These are phyloP conservation scores for Aleiodes sp. DNA, from an alignment of 1,140 invertebrate genomes.

Conservation along the genomic window DNA sequence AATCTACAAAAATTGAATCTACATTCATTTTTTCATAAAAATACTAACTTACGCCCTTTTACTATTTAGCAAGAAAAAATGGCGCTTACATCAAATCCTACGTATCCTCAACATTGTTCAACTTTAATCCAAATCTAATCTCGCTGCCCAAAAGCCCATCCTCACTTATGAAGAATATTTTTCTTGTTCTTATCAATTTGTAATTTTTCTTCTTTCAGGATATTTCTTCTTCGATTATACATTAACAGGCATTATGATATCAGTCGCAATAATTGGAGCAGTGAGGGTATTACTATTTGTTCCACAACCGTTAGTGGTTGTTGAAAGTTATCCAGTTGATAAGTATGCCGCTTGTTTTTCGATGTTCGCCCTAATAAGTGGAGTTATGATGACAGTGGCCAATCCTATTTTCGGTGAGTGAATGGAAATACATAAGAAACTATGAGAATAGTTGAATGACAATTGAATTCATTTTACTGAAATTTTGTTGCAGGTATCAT, in stretches of 20 bases:
- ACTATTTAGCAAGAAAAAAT: too few species aligned
- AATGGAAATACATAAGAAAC: not conserved
- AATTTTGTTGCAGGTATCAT: slow-evolving; percentile 51
- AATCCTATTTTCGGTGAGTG: slow-evolving; percentile 58
- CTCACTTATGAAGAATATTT: not conserved
- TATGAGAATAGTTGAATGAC: not conserved
- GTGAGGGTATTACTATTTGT: slow-evolving; percentile 57
- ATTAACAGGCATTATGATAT: slow-evolving; percentile 49
- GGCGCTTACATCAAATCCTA: too few species aligned
- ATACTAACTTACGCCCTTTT: too few species aligned
- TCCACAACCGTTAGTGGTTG: slow-evolving; percentile 58
- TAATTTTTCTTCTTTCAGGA: slow-evolving; percentile 42
- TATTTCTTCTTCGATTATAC: slow-evolving; percentile 54
- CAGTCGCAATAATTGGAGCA: slow-evolving; percentile 51
- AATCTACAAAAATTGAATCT: too few species aligned
- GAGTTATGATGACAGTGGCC: slow-evolving; percentile 54
- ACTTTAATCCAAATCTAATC: not conserved
- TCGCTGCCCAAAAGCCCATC: too few species aligned
- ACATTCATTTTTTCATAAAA: too few species aligned
- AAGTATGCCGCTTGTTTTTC: slow-evolving; percentile 63
- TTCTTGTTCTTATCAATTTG: not conserved
- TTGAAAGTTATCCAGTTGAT: slow-evolving; percentile 59
- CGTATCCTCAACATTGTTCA: too few species aligned
- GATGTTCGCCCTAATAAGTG: slow-evolving; percentile 57
- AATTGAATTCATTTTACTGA: not conserved